Evolutionary conservation across 2,888 invertebrate species (phyloP).

Genomic region (Dendrolimus pini): DNA sequence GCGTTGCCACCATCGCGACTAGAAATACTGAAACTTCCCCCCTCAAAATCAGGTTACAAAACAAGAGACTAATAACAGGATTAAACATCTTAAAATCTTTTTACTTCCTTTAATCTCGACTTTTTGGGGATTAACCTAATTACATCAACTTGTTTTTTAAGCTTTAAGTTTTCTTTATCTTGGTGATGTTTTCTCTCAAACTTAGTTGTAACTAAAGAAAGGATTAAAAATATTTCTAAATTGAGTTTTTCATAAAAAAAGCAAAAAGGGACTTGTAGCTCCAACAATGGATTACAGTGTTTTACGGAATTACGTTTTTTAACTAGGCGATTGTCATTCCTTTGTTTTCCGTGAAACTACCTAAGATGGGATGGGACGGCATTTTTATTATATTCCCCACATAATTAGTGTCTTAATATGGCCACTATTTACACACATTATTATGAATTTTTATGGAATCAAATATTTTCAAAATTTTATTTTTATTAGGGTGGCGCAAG

Average conservation of each 20-base stretch:
- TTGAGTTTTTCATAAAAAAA: not conserved
- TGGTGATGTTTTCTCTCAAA: not conserved
- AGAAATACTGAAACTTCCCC: not conserved
- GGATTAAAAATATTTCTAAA: not conserved
- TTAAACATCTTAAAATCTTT: constrained; percentile 42
- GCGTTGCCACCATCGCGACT: not conserved
- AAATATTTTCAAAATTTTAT: no score
- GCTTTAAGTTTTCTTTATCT: constrained; percentile 3
- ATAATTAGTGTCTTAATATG: no score
- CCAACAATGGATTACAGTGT: no score
- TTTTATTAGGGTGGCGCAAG: no score
- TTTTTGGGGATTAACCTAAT: constrained; percentile 38
- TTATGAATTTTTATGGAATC: no score
- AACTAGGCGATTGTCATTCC: no score
- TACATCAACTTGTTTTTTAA: constrained; percentile 24
- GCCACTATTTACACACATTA: no score
- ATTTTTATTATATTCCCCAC: no score
- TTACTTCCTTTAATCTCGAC: constrained; percentile 39
- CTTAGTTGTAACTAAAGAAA: not conserved
- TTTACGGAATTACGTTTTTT: no score
- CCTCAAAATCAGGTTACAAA: constrained; percentile 23
- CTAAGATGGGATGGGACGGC: no score
- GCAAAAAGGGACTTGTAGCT: no score
- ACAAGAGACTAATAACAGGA: constrained; percentile 41
- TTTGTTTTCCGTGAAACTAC: no score